Conservation (phyloP, 1,140 invertebrate species). For the Papilio xuthus region DNA sequence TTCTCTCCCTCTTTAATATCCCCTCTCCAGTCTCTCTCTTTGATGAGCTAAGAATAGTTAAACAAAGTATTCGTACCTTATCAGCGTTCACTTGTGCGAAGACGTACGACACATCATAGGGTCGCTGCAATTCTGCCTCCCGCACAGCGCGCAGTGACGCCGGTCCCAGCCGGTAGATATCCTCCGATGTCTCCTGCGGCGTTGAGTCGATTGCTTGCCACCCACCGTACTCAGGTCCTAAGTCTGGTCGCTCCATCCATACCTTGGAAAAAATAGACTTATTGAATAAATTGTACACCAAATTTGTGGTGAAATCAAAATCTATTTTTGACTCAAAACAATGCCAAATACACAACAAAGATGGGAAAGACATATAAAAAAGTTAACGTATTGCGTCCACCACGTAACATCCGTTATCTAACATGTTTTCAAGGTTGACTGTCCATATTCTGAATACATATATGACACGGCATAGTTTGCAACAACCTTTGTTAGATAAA, state of each 20-base stretch:
- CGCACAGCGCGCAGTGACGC: conserved; percentile 90
- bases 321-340: too few relatives aligned
- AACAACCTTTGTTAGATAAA: not conserved
- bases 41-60: not conserved
- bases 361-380: not conserved
- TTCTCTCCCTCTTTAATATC: too few relatives aligned
- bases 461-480: not conserved
- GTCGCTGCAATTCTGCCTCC: conserved; percentile 89
- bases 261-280: conserved; percentile 70
- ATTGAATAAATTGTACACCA: conserved; percentile 13
- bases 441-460: not conserved
- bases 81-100: conserved; percentile 95
- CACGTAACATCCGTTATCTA: conserved; percentile 3
- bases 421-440: not conserved
- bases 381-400: not conserved
- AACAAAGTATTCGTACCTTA: conserved; percentile 80
- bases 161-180: conserved; percentile 92
- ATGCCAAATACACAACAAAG: not conserved
- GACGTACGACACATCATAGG: conserved; percentile 92
- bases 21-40: too few relatives aligned
- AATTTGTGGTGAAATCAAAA: too few relatives aligned
- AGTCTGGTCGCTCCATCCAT: conserved; percentile 94
- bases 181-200: conserved; percentile 92
- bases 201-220: conserved; percentile 98
- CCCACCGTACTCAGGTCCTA: conserved; percentile 89